Percentiles rank a stretch among this genome's conserved stretches.
These are phyloP conservation scores for Pantherophis vulpinus DNA, from an alignment of 2,797 vertebrate genomes.

Conservation along the genomic window DNA sequence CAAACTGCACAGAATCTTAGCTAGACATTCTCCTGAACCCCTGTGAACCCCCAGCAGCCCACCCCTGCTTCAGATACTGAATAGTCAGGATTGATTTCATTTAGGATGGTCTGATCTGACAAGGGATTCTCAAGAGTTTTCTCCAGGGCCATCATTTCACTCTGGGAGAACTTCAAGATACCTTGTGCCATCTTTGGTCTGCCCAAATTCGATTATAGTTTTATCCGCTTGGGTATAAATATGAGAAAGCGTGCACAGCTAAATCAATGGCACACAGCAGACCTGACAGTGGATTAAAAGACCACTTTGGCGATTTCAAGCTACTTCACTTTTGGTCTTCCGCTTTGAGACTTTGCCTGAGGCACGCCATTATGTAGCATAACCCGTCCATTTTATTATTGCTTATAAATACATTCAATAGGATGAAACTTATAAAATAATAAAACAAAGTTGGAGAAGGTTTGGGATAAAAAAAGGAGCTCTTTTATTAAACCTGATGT, in stretches of 20 bases:
- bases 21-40: no score
- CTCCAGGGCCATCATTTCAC: no score
- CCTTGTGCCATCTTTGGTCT: not conserved
- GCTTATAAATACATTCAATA: slow-evolving; percentile 11
- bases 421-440: slow-evolving; percentile 22
- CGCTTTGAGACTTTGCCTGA: not conserved
- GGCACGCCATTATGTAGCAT: slow-evolving; percentile 1
- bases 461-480: not conserved
- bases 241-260: not conserved
- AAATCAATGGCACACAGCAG: not conserved
- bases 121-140: not conserved
- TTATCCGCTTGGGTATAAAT: not conserved
- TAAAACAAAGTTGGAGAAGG: slow-evolving; percentile 8
- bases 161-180: not conserved
- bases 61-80: no score
- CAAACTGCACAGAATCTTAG: no score
- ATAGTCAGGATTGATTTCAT: no score
- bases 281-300: slow-evolving; percentile 1
- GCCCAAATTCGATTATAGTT: not conserved
- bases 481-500: slow-evolving; percentile 19
- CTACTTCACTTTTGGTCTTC: not conserved
- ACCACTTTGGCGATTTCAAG: not conserved
- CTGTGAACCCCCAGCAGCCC: fast-evolving
- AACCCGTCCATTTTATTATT: not conserved
- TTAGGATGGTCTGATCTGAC: not conserved